A percentile compares a stretch with the other conserved stretches of the same genome.
Conservation (phyloP, 1,140 invertebrate genomes). For the Delia radicum region DNA sequence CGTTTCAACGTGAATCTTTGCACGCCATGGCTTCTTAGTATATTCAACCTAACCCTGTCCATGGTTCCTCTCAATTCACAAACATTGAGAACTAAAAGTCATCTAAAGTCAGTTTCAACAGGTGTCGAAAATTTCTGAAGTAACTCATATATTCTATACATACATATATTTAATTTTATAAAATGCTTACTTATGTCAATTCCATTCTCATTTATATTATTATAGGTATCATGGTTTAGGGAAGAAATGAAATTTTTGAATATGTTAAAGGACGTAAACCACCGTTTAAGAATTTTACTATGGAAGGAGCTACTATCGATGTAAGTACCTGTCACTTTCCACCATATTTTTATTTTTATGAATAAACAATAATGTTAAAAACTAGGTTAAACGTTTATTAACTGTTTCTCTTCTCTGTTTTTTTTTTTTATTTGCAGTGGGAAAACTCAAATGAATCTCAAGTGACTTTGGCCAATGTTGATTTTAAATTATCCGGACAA, state of each 20-base stretch:
- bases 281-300: slow-evolving; percentile 68
- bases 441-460: slow-evolving; percentile 70
- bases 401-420: slow-evolving; percentile 2
- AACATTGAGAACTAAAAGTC: no score
- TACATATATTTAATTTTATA: no score
- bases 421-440: slow-evolving; percentile 61
- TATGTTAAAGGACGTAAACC: slow-evolving; percentile 74
- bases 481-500: slow-evolving; percentile 70
- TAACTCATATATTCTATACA: no score
- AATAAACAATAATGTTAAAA: neutral
- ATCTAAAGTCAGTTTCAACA: no score
- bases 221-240: slow-evolving; percentile 68
- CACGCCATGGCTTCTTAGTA: no score
- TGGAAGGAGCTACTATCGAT: slow-evolving; percentile 68
- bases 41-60: no score
- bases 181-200: neutral
- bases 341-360: no score
- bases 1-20: no score
- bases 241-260: slow-evolving; percentile 69
- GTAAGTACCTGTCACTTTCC: slow-evolving; percentile 60
- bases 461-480: slow-evolving; percentile 71
- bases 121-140: no score
- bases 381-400: neutral
- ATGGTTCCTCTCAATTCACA: no score
- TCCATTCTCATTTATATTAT: slow-evolving; percentile 24